Percentiles rank a stretch among this genome's conserved stretches.
These are phyloP conservation scores for Brachionus manjavacas DNA, from an alignment of 1,140 invertebrate genomes.

Conservation along the genomic window DNA sequence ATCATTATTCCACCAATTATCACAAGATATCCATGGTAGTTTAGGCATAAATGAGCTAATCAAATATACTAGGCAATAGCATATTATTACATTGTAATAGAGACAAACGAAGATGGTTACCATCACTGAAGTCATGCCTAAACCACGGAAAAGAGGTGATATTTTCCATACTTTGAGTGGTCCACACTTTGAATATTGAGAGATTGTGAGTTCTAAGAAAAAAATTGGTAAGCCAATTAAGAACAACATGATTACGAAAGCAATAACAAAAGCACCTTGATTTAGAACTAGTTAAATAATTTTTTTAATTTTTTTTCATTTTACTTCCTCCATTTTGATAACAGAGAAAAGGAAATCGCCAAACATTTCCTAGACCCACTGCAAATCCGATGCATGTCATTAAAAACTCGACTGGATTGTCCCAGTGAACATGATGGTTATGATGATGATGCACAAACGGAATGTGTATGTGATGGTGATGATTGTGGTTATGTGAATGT, in stretches of 20 bases:
- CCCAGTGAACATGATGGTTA: conserved; percentile 9
- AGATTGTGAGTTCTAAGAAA: conserved; percentile 71
- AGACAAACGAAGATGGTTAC: conserved; percentile 33
- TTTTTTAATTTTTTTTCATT: neutral
- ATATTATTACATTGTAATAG: conserved; percentile 44
- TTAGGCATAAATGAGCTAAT: conserved; percentile 60
- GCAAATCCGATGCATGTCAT: conserved; percentile 50
- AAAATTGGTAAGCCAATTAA: conserved; percentile 68
- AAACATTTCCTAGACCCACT: conserved; percentile 76
- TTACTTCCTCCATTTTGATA: conserved; percentile 85
- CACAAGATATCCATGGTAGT: conserved; percentile 67
- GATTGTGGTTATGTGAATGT: neutral
- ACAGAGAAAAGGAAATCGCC: conserved; percentile 88
- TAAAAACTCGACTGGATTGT: conserved; percentile 28
- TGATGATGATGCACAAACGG: conserved; percentile 4
- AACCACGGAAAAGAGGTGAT: conserved; percentile 73
- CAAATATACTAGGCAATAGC: conserved; percentile 43
- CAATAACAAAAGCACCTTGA: conserved; percentile 67
- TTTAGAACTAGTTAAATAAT: neutral
- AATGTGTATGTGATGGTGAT: neutral
- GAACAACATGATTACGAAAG: conserved; percentile 64
- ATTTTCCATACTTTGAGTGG: conserved; percentile 72
- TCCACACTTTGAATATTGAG: conserved; percentile 72
- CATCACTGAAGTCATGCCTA: conserved; percentile 18
- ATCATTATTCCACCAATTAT: conserved; percentile 48